Base-by-base conservation (phyloP, 2,888 invertebrate genomes). In the Ormyrus nitidulus region DNA sequence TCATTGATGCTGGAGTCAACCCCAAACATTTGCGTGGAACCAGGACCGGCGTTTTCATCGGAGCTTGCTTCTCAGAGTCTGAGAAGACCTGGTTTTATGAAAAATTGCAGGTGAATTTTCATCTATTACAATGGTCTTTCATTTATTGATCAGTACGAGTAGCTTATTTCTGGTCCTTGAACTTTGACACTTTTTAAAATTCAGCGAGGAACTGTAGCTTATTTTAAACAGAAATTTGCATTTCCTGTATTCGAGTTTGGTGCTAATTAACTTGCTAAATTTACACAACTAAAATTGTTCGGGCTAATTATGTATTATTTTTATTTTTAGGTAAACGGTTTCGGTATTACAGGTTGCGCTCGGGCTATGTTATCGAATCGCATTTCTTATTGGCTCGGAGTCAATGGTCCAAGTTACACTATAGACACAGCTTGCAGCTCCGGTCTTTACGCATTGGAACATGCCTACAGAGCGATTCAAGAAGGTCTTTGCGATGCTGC, bases 281-380 rank as follows among this genome's bases (percentile, higher is more conserved):
- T 34, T 34, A 34, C 34, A 34, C 3, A 34, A 34, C 34, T 0
- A 34, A 34, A 34, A 34, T 34, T 34, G 34, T 34, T 34, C 34
- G 34, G 34, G 34, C 34, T 34, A 34, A 34, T 34, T 34, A 34
- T 34, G 34, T 4, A 34, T 34, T 34, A 4, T 34, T 34, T 34
- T 34, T 34, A 34, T 34, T 34, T 34, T 34, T 34, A 34, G 34
- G 34, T 34, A 2, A 34, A 34, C 34, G 34, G 34, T 34, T 34
- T 34, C 34, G 34, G 34, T 4, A 34, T 34, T 34, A 34, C 34
- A 34, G 34, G 34, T 34, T 34, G 34, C 34, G 34, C 34, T 85
- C 94, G 97, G 80, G 96, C 97, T 6, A 97, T 98, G 97, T 93
- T 98, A 88, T 95, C 98, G 11, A 97, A 98, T 90, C 93, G 91